phyloP scores from a whole-genome alignment of 1,140 invertebrate genomes.

The Diuraphis noxia region DNA sequence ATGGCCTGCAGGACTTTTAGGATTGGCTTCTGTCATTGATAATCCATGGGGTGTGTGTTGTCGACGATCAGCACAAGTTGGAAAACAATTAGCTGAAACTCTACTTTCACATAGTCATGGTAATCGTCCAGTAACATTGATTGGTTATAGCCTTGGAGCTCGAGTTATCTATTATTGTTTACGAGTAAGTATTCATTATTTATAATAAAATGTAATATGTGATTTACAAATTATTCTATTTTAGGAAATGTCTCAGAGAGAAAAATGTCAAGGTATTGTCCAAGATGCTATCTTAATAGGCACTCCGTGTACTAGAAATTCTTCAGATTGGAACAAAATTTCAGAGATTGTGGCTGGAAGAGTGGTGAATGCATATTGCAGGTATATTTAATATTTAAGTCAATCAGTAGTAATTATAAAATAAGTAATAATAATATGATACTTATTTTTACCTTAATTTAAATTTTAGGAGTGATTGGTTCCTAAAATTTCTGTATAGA shows the following conservation, averaged over 20 bases:
- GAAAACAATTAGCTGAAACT: slow-evolving; percentile 72
- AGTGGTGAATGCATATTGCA: slow-evolving; percentile 72
- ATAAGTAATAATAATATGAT: not conserved
- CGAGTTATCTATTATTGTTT: slow-evolving; percentile 75
- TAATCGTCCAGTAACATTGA: slow-evolving; percentile 72
- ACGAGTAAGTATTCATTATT: slow-evolving; percentile 58
- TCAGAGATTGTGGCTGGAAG: slow-evolving; percentile 67
- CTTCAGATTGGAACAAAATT: slow-evolving; percentile 65
- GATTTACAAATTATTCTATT: not conserved
- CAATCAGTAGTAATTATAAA: not conserved
- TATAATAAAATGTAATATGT: not conserved
- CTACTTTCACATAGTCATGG: slow-evolving; percentile 70
- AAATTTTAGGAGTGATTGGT: slow-evolving; percentile 66
- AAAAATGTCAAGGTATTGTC: slow-evolving; percentile 68
- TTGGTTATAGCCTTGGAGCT: slow-evolving; percentile 75
- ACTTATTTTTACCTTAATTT: not conserved
- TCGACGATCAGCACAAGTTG: slow-evolving; percentile 68
- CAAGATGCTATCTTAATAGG: slow-evolving; percentile 75
- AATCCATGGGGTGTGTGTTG: slow-evolving; percentile 79
- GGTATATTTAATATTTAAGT: slow-evolving; percentile 59
- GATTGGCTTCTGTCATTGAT: slow-evolving; percentile 70
- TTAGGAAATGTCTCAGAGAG: slow-evolving; percentile 61
- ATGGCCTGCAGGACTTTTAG: slow-evolving; percentile 71
- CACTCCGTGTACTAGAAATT: slow-evolving; percentile 67
- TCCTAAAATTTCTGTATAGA: slow-evolving; percentile 71